Evolutionary conservation across 2,113 vertebrate species (phyloP).

Genomic region (Equus przewalskii): DNA sequence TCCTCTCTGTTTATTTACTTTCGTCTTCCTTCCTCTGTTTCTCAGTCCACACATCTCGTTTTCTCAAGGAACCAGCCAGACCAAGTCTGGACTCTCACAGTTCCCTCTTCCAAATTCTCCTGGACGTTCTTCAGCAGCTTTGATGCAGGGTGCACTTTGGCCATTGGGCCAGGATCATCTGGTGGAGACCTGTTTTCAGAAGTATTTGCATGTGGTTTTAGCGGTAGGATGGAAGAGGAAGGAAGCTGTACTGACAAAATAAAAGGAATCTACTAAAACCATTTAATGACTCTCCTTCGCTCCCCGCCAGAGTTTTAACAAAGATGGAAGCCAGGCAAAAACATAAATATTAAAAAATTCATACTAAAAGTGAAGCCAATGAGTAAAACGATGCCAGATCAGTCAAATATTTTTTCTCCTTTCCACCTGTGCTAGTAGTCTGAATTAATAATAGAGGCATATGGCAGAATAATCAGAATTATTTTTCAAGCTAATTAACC

Average conservation of each 20-base stretch:
- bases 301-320: neutral
- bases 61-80: neutral
- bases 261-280: neutral
- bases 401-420: neutral
- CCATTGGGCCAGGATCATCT: neutral
- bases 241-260: neutral
- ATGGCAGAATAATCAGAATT: slow-evolving; percentile 53
- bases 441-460: slow-evolving; percentile 55
- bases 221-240: neutral
- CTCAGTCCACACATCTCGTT: neutral
- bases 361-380: slow-evolving; percentile 13
- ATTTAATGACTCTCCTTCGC: neutral
- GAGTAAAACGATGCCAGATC: neutral
- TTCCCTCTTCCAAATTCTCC: neutral
- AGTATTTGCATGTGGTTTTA: neutral
- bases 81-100: neutral
- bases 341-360: neutral
- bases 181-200: neutral
- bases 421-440: neutral
- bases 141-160: neutral
- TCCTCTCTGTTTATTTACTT: neutral
- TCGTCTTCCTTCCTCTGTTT: neutral
- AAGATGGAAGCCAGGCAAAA: neutral
- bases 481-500: slow-evolving; percentile 41
- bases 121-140: neutral